Evolutionary conservation across 30 jellyfish, hydroid and myxozoan species (phyloP).

Genomic region (Cassiopea andromeda): DNA sequence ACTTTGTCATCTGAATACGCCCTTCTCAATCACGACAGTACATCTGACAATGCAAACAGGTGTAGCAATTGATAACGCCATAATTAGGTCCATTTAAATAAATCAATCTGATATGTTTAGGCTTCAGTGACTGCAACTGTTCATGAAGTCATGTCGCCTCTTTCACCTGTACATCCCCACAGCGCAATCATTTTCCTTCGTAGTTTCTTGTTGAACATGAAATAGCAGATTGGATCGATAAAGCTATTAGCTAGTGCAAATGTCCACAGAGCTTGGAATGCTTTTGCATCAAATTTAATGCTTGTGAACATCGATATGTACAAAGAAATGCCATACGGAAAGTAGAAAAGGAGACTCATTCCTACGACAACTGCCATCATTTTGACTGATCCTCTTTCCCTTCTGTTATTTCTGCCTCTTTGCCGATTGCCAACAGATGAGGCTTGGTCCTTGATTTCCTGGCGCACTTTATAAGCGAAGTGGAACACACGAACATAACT

Average conservation of each 20-base stretch:
- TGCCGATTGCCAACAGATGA: background rate
- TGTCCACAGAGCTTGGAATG: slow-evolving; percentile 4
- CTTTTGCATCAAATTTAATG: background rate
- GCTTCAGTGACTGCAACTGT: too few relatives aligned
- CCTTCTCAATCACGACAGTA: too few relatives aligned
- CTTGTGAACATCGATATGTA: background rate
- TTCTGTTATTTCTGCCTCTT: background rate
- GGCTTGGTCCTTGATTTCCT: slow-evolving; percentile 14
- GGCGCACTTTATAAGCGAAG: slow-evolving; percentile 18
- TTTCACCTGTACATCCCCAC: slow-evolving; percentile 3
- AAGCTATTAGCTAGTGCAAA: background rate
- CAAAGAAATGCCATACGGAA: slow-evolving; percentile 5
- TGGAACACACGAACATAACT: slow-evolving; percentile 6
- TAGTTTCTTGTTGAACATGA: slow-evolving; percentile 8
- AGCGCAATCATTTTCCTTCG: background rate
- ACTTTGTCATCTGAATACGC: too few relatives aligned
- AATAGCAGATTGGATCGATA: slow-evolving; percentile 25
- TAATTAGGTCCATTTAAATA: too few relatives aligned
- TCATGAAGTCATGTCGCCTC: background rate
- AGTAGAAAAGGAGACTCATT: background rate
- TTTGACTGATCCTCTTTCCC: slow-evolving; percentile 14
- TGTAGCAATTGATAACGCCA: too few relatives aligned
- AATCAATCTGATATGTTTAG: background rate
- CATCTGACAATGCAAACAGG: too few relatives aligned
- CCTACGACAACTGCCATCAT: slow-evolving; percentile 29